Base-by-base conservation (phyloP, 2,113 vertebrate genomes). In the Neopipo cinnamomea region DNA sequence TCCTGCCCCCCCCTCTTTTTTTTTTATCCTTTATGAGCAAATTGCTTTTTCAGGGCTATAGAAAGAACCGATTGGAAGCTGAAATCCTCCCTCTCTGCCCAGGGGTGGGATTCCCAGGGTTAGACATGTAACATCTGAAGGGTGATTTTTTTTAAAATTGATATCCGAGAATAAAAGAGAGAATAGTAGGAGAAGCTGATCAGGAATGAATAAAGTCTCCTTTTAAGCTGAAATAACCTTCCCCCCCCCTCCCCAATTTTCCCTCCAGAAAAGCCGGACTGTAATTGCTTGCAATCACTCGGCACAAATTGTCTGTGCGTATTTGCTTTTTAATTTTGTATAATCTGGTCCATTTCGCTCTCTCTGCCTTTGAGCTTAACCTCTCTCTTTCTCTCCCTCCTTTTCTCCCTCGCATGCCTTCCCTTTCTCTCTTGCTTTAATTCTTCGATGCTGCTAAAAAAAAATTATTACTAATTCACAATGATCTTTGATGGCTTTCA, bases 241-340 rank as follows among this genome's bases (percentile, higher is more conserved):
- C 96, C 81, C 91, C 97, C 97, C 97, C 97, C 70, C 97, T 77
- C 95, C 97, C 97, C 97, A 96, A 97, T 93, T 97, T 97, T 97
- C 97, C 97, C 97, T 98, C 98, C 97, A 98, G 98, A 98, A 98
- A 98, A 98, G 98, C 98, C 44, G 94, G 97, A 97, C 98, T 98
- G 97, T 98, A 98, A 98, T 98, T 98, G 98, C 98, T 98, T 97
- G 98, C 98, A 98, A 98, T 98, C 98, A 98, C 98, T 98, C 92
- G 95, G 98, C 98, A 98, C 98, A 98, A 98, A 98, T 98, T 98
- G 98, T 98, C 98, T 98, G 97, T 97, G 98, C 96, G 97, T 98
- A 98, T 98, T 98, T 98, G 98, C 98, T 98, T 98, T 98, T 98
- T 98, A 98, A 98, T 98, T 98, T 98, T 98, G 98, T 98, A 98